Base-by-base conservation (phyloP, 1,140 invertebrate species). In the Dendrolimus punctatus region DNA sequence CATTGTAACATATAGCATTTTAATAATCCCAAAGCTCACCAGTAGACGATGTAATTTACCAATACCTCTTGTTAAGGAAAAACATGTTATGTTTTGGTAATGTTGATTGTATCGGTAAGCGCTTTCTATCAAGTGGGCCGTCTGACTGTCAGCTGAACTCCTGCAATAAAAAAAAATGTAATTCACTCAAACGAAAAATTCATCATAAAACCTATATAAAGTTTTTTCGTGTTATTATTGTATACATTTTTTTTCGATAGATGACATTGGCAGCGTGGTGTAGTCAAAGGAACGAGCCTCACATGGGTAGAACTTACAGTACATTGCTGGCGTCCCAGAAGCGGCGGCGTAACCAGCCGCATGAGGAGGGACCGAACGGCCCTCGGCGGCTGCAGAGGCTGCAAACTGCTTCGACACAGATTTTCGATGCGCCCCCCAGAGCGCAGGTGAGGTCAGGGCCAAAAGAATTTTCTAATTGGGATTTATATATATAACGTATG, bases 371-470 rank as follows among this genome's bases (percentile, higher is more conserved):
- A 45, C 4, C 49, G 56, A 23, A 23, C 36, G 57, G 69, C 10
- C 55, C 70, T 0, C 71, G 72, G 0, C 56, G 68, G 0, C 57
- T 80, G n/a, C 66, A 61, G 8, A 63, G 80, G 0, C 62, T 78
- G 5, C 76, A 75, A 7, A 83, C 77, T 1, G 80, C 75, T 6
- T 73, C 78, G 46, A 78, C 77, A 0, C 76, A 79, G 23, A 65
- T 81, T 5, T 75, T 67, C 55, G 80, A 80, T 42, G 70, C 71
- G 53, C 73, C 74, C 8, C 70, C 73, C 4, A 53, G 73, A 70
- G 73, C 79, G 68, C 74, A 84, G 80, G 80, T 84, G 73, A 84
- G 80, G 80, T 84, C 65, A 80, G 78, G 57, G 56, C 59, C 60
- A 43, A 58, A 56, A 53, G 52, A 9, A 46, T 57, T 46, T 58